Evolutionary conservation across 2,888 invertebrate genomes (phyloP), one percentile per base, ranked within the genome.

Genomic region (Deroplatys truncata): DNA sequence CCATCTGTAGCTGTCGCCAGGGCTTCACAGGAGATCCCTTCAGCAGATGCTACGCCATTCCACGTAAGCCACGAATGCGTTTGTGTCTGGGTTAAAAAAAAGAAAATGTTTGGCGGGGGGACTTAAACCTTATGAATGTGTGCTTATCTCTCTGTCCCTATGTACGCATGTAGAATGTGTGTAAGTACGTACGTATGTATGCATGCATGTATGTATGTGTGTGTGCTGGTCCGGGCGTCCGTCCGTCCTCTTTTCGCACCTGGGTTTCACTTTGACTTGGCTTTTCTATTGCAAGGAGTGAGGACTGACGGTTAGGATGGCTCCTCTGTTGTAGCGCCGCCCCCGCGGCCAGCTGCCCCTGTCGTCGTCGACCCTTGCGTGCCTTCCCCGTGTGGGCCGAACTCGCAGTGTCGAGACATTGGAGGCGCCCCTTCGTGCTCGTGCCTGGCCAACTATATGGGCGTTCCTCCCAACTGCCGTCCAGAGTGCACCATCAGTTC

Each of bases 1-100:
- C 97, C 15, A 95, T 96, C 91, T 97, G 97, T 92, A 94, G 95
- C 89, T 97, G 97, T 92, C 94, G 95, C 83, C 94, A 95, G 86
- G 95, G 95, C 56, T 96, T 95, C 92, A 94, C 95, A 84, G 97
- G 97, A 86, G 95, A 95, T 93, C 96, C 97, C 28, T 94, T 94
- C 92, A 92, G 92, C 85, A 92, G 92, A 90, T 93, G 93, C 90
- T 92, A 91, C 89, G 91, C 91, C n/a, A 92, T 92, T 90, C 92
- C 92, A 91, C 92, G 92, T 92, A 92, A 92, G 92, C 56, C 56
- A 56, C 56, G 56, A 56, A 15, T 56, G 56, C 56, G 56, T 56
- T 56, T 56, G 15, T 35, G 56, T 56, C 3, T 56, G 35, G 35
- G 35, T 20, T 56, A 56, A 56, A 56, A n/a, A n/a, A 2, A 16